A percentile compares a stretch with the other conserved stretches of the same genome.
These are phyloP conservation scores for Orestias chungarensis DNA, from an alignment of 2,797 vertebrate species.

Conservation along the genomic window DNA sequence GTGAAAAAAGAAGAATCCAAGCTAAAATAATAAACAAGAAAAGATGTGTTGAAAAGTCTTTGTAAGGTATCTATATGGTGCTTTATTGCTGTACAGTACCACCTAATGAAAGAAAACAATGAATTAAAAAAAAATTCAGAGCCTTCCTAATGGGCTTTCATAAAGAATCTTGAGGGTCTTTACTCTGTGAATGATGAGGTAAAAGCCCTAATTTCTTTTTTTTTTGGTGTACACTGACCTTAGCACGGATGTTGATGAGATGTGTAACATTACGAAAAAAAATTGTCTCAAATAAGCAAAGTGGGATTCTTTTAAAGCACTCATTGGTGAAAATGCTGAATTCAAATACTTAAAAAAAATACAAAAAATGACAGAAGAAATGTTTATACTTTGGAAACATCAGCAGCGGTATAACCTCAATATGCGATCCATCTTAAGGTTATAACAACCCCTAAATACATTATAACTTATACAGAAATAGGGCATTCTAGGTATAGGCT, in stretches of 20 bases:
- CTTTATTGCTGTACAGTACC: neutral
- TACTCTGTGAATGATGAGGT: constrained; percentile 35
- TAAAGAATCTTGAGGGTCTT: neutral
- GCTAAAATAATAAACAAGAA: neutral
- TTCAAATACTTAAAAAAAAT: neutral
- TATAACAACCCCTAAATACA: neutral
- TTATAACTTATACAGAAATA: neutral
- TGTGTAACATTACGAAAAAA: too few species aligned
- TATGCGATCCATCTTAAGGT: too few species aligned
- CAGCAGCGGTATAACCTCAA: neutral
- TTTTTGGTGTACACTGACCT: constrained; percentile 15
- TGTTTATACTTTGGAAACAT: constrained; percentile 6
- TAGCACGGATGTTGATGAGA: too few species aligned
- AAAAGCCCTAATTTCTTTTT: constrained; percentile 9
- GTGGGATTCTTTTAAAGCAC: constrained; percentile 12
- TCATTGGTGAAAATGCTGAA: constrained; percentile 8
- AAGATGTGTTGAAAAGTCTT: neutral
- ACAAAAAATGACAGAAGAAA: neutral
- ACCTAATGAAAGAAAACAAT: neutral
- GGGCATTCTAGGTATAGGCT: neutral
- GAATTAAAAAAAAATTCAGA: neutral
- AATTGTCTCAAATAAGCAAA: constrained; percentile 13
- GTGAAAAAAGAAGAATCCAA: neutral
- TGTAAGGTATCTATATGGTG: neutral
- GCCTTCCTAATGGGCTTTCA: neutral